Base-by-base conservation (phyloP, 1,140 invertebrate species). In the Caerostris darwini region DNA sequence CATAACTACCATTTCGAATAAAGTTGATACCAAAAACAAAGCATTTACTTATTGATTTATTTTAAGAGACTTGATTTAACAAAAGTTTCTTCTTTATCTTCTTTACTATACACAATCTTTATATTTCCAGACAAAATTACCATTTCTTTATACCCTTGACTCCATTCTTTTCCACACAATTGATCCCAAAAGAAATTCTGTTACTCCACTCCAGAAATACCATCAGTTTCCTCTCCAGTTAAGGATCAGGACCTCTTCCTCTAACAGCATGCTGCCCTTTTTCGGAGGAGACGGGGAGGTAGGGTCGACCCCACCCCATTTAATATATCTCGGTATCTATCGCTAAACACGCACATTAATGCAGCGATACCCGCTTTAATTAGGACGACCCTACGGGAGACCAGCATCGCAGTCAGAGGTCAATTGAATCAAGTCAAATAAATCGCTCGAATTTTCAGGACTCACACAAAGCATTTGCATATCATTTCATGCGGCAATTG, bases 341-440 rank as follows among this genome's bases (percentile, higher is more conserved):
- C 88, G 34, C 53, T 77, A 90, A 90, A 77, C 88, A 77, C 54
- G 34, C 57, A 67, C 67, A 90, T 90, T 90, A 90, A 90, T 77
- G 64, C 88, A 90, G 53, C 88, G 14, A 58, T 77, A 53, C 88
- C 67, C 8, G 54, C 67, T 90, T 90, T 57, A 90, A 77, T 90
- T 77, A 54, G 57, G 19, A 17, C 54, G 67, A 7, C 67, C 67
- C 17, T 34, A 19, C 34, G 17, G 17, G 71, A 5, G 17, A 12
- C 71, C 71, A 0, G 50, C 59, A 53, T 5, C 10, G 10, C 10
- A 64, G 34, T 64, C 61, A 34, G 86, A 19, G 86, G 86, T 88
- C 86, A 67, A 88, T 64, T 88, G 86, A 64, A 64, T 61, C 86
- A 88, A 88, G 58, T 64, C 86, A 61, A 88, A 88, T 88, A 88